Conservation (phyloP, 1,140 invertebrate species). For the Sminthurinus signatus region DNA sequence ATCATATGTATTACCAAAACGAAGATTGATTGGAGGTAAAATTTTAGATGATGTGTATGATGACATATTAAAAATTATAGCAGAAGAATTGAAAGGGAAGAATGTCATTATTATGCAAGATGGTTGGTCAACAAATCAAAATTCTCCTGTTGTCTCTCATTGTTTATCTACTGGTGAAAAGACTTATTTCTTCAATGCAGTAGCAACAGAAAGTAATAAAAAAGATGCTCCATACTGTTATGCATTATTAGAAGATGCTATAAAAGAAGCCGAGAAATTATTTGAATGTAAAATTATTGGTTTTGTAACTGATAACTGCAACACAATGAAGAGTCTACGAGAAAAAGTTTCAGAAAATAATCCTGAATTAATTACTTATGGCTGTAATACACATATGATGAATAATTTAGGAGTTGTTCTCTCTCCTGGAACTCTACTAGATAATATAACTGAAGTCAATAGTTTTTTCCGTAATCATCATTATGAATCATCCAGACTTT, state of each 20-base stretch:
- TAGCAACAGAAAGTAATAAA: not conserved
- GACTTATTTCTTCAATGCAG: not conserved
- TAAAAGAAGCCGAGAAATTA: not conserved
- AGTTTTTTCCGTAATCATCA: slow-evolving; percentile 22
- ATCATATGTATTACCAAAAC: not conserved
- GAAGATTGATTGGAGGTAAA: not conserved
- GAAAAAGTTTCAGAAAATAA: not conserved
- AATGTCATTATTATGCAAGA: slow-evolving; percentile 15
- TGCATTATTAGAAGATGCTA: not conserved
- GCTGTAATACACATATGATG: slow-evolving; percentile 8
- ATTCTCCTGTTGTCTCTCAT: not conserved
- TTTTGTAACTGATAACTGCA: slow-evolving; percentile 11
- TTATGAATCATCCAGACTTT: not conserved
- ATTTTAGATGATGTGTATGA: not conserved
- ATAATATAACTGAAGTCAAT: slow-evolving; percentile 8
- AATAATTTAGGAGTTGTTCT: not conserved
- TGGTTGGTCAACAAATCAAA: slow-evolving; percentile 8
- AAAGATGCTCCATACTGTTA: slow-evolving; percentile 5
- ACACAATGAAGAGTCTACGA: not conserved
- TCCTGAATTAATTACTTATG: not conserved
- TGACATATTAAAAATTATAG: not conserved
- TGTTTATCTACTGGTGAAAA: not conserved
- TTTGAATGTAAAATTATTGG: not conserved
- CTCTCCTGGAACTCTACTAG: not conserved
- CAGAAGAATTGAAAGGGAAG: slow-evolving; percentile 2